A percentile compares a stretch with the other conserved stretches of the same genome.
Evolutionary conservation across 2,797 vertebrate genomes (phyloP).

Genomic region (Melanotaenia parkinsoni): DNA sequence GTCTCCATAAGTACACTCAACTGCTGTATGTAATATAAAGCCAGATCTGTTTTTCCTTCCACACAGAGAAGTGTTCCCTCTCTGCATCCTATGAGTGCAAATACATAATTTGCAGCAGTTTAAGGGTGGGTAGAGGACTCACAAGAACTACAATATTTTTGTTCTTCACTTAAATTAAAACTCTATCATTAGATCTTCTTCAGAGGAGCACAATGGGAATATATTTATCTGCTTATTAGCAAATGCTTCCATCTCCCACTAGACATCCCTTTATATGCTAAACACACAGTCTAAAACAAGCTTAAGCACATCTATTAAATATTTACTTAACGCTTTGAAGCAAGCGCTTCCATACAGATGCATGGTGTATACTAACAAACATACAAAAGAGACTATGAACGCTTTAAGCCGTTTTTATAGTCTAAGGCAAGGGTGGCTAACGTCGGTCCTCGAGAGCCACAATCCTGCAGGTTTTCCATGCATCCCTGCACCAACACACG

Average conservation of each 20-base stretch:
- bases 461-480: too few relatives aligned
- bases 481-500: too few relatives aligned
- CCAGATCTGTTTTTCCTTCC: constrained; percentile 12
- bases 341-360: constrained; percentile 12
- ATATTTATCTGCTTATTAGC: constrained; percentile 44
- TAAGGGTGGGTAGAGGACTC: constrained; percentile 25
- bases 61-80: constrained; percentile 19
- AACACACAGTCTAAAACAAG: constrained; percentile 37
- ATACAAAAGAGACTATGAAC: constrained; percentile 7
- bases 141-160: constrained; percentile 30
- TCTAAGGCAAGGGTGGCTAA: too few relatives aligned
- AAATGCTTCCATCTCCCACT: constrained; percentile 23
- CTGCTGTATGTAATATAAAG: constrained; percentile 12
- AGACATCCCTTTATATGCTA: constrained; percentile 41
- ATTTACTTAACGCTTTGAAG: constrained; percentile 59
- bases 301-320: constrained; percentile 52
- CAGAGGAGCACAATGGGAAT: constrained; percentile 22
- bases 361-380: constrained; percentile 16
- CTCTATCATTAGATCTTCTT: constrained; percentile 50
- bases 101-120: constrained; percentile 44
- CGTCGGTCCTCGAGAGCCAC: too few relatives aligned
- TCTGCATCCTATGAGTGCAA: constrained; percentile 47
- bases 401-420: constrained; percentile 30
- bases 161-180: constrained; percentile 30
- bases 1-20: constrained; percentile 4